A percentile compares a stretch with the other conserved stretches of the same genome.
phyloP scores from a whole-genome alignment of 2,888 invertebrate species.

The Microdon myrmicae region DNA sequence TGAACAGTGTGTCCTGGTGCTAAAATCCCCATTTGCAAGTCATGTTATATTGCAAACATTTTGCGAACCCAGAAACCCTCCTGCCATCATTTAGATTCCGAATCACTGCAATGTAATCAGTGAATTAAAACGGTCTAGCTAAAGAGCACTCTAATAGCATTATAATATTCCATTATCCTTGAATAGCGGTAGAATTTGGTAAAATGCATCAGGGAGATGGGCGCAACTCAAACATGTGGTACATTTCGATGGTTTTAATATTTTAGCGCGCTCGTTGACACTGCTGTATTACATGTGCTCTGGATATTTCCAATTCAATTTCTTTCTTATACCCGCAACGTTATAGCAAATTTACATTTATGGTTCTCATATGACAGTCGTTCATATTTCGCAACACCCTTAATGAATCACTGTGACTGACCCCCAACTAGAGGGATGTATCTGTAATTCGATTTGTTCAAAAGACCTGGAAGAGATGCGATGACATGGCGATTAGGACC shows the following conservation, averaged over 20 bases:
- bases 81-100: not conserved
- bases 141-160: constrained; percentile 44
- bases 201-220: not conserved
- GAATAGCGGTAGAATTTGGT: constrained; percentile 10
- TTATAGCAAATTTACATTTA: constrained; percentile 41
- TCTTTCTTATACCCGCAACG: constrained; percentile 4
- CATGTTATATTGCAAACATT: constrained; percentile 23
- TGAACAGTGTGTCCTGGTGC: constrained; percentile 3
- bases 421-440: too few relatives aligned
- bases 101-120: constrained; percentile 29
- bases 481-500: constrained; percentile 50
- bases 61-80: constrained; percentile 10
- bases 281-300: not conserved
- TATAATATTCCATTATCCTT: constrained; percentile 25
- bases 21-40: constrained; percentile 26
- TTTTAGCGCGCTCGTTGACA: constrained; percentile 37
- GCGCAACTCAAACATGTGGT: constrained; percentile 39
- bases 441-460: constrained; percentile 43
- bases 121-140: constrained; percentile 34
- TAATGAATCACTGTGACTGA: constrained; percentile 47
- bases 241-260: constrained; percentile 49
- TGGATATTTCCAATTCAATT: constrained; percentile 48
- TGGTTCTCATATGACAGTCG: constrained; percentile 43
- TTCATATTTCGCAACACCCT: constrained; percentile 34
- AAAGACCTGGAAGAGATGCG: constrained; percentile 43